phyloP scores from a whole-genome alignment of 2,888 invertebrate species.

The Tipula vernalis region DNA sequence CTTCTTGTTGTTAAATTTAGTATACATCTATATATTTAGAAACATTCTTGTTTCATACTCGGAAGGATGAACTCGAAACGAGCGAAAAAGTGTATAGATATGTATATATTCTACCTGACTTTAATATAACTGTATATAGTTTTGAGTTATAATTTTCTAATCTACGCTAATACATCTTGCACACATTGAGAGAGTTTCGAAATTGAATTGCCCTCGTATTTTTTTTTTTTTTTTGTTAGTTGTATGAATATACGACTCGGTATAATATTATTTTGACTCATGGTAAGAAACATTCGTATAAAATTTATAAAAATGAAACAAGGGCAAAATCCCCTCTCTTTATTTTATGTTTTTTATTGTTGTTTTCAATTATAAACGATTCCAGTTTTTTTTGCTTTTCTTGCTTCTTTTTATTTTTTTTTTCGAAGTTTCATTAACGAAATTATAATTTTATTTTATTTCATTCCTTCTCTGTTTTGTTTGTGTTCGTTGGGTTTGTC shows the following conservation, averaged over 20 bases:
- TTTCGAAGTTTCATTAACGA: not conserved
- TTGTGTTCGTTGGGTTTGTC: not conserved
- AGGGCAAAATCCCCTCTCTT: not conserved
- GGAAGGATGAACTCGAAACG: not conserved
- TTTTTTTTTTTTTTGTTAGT: not conserved
- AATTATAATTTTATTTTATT: not conserved
- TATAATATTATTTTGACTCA: not conserved
- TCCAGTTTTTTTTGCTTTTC: not conserved
- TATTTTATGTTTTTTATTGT: not conserved
- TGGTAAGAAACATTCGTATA: not conserved
- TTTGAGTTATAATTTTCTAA: not conserved
- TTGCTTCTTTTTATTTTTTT: not conserved
- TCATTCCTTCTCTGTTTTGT: not conserved
- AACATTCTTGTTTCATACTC: not conserved
- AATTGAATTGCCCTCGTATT: not conserved
- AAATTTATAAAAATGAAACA: not conserved
- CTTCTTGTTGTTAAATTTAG: not conserved
- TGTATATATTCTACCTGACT: not conserved
- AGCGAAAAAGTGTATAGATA: not conserved
- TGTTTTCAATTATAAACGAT: slow-evolving; percentile 1
- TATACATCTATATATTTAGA: not conserved
- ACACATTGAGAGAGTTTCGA: not conserved
- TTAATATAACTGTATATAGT: not conserved
- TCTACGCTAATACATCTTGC: not conserved
- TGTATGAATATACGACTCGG: not conserved